A percentile compares a stretch with the other conserved stretches of the same genome.
These are phyloP conservation scores for Altica lythri DNA, from an alignment of 2,888 invertebrate species.

Conservation along the genomic window DNA sequence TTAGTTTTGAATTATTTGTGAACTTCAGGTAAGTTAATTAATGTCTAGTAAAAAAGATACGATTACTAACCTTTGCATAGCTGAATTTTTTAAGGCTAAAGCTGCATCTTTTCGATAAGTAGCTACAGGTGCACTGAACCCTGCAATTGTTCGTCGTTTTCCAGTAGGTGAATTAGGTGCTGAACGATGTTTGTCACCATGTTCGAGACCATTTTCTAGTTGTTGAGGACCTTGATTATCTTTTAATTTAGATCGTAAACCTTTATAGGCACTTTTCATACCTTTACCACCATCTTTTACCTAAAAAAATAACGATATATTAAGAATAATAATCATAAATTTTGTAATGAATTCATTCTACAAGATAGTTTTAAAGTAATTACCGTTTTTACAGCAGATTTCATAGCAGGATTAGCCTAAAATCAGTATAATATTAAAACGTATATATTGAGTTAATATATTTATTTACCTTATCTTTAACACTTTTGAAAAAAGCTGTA, in stretches of 20 bases:
- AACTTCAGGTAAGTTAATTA: no score
- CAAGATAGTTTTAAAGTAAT: conserved; percentile 53
- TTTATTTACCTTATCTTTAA: conserved; percentile 79
- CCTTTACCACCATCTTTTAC: conserved; percentile 76
- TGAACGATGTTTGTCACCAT: conserved; percentile 61
- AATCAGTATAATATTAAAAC: conserved; percentile 55
- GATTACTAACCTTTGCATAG: conserved; percentile 49
- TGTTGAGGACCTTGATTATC: conserved; percentile 53
- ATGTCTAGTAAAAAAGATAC: background rate
- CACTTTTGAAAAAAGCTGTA: conserved; percentile 81
- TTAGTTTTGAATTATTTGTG: no score
- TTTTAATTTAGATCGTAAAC: conserved; percentile 69
- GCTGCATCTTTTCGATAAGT: conserved; percentile 55
- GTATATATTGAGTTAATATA: conserved; percentile 8
- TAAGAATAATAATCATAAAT: no score
- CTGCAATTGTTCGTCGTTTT: conserved; percentile 54
- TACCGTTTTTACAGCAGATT: conserved; percentile 92
- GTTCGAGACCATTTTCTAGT: conserved; percentile 50
- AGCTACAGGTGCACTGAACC: conserved; percentile 52
- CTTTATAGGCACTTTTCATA: conserved; percentile 79
- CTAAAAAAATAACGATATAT: no score
- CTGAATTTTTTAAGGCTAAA: conserved; percentile 50
- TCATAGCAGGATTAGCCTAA: conserved; percentile 92
- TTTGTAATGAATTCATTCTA: no score
- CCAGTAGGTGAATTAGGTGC: conserved; percentile 71